Evolutionary conservation across 2,797 vertebrate genomes (phyloP), one percentile per base, ranked within the genome.

Genomic region (Hipposideros larvatus): DNA sequence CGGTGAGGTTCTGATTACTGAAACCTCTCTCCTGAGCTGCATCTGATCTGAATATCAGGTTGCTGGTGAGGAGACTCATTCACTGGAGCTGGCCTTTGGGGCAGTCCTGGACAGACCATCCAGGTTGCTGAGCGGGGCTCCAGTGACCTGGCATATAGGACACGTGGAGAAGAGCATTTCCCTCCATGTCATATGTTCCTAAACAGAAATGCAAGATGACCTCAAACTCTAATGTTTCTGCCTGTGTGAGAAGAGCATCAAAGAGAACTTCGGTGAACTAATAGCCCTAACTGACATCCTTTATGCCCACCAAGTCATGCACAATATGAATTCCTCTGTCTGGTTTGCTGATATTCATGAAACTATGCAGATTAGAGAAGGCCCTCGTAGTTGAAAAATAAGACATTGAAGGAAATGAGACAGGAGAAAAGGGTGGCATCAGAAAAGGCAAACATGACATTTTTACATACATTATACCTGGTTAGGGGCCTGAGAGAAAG

Each of bases 11-110:
- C 94, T 97, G 70, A 95, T 84, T 80, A 66, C 74, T 68, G 53
- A 92, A 92, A 57, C 46, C 70, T 70, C 41, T 93, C 79, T 77
- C 87, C 87, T 92, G 55, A 96, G 79, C 43, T 85, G 57, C 83
- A 59, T 92, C 96, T 93, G 83, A 87, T 91, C 90, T 57, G 95
- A 96, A 89, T 96, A 95, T 96, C 86, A 43, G 66, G 71, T 91
- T 97, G 86, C 94, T 14, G 13, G 14, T 63, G 86, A 94, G 86
- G 59, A 97, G 94, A 84, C 92, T 94, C 93, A 92, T 92, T 98
- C 94, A 95, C 75, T 89, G 96, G 83, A 96, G 87, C 66, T 87
- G 82, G 95, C 78, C 68, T 96, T 95, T 83, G 65, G 15, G 19
- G 48, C 61, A 59, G 77, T 74, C 70, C 82, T 77, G n/a, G 95